Percentiles rank a stretch among this genome's conserved stretches.
Conservation (phyloP, 1,140 invertebrate genomes). For the Rhopalosiphum padi region DNA sequence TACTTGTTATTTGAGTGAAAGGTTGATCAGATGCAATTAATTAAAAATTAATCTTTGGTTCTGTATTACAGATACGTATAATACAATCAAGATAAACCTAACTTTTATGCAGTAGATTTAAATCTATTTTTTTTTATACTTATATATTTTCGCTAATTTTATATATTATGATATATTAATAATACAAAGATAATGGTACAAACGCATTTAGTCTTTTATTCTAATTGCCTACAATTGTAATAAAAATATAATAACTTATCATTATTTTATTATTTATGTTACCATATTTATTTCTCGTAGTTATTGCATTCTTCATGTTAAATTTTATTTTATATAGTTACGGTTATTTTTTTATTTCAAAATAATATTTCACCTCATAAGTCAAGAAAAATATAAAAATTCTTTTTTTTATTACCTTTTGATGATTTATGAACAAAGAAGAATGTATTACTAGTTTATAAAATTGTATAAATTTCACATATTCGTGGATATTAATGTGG, state of each 20-base stretch:
- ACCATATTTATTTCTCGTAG: not conserved
- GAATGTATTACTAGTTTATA: not conserved
- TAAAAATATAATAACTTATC: not conserved
- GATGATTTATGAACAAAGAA: not conserved
- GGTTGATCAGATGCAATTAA: not conserved
- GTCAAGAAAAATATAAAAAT: not conserved
- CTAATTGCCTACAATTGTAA: not conserved
- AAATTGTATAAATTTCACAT: not conserved
- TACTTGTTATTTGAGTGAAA: not conserved
- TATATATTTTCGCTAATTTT: not conserved
- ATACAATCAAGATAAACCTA: not conserved
- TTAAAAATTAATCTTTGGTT: not conserved
- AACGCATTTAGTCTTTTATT: not conserved
- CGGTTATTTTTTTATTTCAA: not conserved
- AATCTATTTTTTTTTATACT: not conserved
- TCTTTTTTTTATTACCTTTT: slow-evolving; percentile 8
- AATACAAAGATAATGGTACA: not conserved
- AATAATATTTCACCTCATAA: not conserved
- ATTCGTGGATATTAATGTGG: not conserved
- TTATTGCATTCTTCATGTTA: not conserved
- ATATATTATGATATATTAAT: not conserved
- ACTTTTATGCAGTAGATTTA: not conserved
- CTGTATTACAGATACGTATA: not conserved
- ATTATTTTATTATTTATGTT: not conserved
- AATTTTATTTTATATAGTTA: not conserved